These are phyloP conservation scores for Harpagifer antarcticus DNA, from an alignment of 2,797 vertebrate species.

Conservation along the genomic window DNA sequence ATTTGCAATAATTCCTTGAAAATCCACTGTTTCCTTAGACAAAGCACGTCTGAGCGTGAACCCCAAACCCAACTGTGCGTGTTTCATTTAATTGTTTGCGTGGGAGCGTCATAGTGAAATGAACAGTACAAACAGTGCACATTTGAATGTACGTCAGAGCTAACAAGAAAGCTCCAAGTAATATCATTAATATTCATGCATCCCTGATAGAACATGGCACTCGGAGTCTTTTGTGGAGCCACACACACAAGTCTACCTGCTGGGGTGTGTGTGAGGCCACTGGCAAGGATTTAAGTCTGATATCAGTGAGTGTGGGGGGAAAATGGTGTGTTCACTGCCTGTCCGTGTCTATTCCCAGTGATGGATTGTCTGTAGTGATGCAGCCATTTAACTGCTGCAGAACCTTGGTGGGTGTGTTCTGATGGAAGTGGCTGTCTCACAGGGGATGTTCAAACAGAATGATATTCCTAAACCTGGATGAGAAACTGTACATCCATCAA, in stretches of 20 bases:
- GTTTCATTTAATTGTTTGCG: slow-evolving; percentile 11
- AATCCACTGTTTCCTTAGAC: slow-evolving; percentile 3
- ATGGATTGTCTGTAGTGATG: slow-evolving; percentile 47
- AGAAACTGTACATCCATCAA: slow-evolving; percentile 33
- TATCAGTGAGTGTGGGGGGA: neutral
- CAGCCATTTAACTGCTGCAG: slow-evolving; percentile 33
- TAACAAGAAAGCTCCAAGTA: slow-evolving; percentile 44
- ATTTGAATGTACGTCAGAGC: slow-evolving; percentile 30
- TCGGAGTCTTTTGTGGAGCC: neutral
- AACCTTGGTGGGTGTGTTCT: slow-evolving; percentile 47
- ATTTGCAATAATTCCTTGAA: neutral
- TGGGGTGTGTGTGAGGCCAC: slow-evolving; percentile 1
- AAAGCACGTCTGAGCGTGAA: slow-evolving; percentile 6
- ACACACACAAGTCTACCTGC: slow-evolving; percentile 21
- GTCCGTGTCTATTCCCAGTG: slow-evolving; percentile 39
- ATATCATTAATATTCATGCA: slow-evolving; percentile 58
- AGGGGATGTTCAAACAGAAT: slow-evolving; percentile 41
- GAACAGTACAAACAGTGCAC: slow-evolving; percentile 42
- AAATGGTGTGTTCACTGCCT: slow-evolving; percentile 24
- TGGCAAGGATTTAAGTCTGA: slow-evolving; percentile 33
- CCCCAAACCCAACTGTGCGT: slow-evolving; percentile 9
- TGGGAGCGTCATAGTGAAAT: slow-evolving; percentile 21
- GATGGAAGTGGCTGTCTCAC: slow-evolving; percentile 41
- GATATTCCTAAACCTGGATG: slow-evolving; percentile 7
- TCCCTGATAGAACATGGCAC: slow-evolving; percentile 15